Conservation (phyloP, 2,113 vertebrate species). For the Todiramphus saurophagus region DNA sequence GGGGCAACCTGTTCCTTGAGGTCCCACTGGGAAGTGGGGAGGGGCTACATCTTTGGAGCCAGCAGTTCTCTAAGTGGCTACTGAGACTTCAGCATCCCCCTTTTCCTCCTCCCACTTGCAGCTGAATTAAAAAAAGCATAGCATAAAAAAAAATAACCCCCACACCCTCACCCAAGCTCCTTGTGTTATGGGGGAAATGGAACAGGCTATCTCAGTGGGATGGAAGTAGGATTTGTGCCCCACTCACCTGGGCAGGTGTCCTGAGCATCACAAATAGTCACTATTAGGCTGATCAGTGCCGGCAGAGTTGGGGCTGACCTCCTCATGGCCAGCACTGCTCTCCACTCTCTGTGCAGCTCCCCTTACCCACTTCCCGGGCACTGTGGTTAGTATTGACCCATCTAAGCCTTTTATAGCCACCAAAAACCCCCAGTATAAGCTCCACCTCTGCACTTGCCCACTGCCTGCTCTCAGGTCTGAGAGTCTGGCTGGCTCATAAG, state of each 20-base stretch:
- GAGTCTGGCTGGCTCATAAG: background rate
- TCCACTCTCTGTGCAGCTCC: background rate
- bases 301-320: background rate
- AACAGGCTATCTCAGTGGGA: background rate
- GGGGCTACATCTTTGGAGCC: background rate
- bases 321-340: background rate
- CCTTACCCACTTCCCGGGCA: background rate
- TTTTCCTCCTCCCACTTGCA: background rate
- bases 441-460: background rate
- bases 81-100: background rate
- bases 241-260: conserved; percentile 28
- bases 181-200: background rate
- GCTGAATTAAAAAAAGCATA: background rate
- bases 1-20: background rate
- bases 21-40: background rate
- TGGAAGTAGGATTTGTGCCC: background rate
- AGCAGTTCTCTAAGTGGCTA: background rate
- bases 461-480: background rate
- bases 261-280: background rate
- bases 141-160: background rate
- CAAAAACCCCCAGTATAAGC: background rate
- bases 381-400: background rate
- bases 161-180: background rate
- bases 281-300: background rate
- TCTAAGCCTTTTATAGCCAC: background rate